These are phyloP conservation scores for Rhinatrema bivittatum DNA, from an alignment of 2,797 vertebrate species.

Conservation along the genomic window DNA sequence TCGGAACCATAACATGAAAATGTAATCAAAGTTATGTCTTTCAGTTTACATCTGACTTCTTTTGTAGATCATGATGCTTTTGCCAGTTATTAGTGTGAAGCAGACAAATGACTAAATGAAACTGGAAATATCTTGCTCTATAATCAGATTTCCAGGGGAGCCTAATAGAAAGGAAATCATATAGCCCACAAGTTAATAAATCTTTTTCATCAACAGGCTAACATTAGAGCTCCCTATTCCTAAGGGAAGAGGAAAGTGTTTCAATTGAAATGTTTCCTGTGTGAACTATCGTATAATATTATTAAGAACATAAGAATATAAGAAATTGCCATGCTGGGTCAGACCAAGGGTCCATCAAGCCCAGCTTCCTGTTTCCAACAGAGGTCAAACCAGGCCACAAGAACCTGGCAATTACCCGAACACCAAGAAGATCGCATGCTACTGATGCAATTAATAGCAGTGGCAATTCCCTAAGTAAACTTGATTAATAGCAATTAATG, in stretches of 20 bases:
- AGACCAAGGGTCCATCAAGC: too few species aligned
- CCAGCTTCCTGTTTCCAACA: too few species aligned
- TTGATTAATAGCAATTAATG: too few species aligned
- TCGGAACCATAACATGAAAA: neutral
- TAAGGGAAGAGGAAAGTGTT: neutral
- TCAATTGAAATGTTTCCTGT: neutral
- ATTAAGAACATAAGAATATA: too few species aligned
- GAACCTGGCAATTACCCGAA: too few species aligned
- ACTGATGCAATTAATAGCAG: too few species aligned
- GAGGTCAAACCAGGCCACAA: too few species aligned
- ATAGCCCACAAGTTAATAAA: neutral
- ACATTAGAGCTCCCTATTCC: slow-evolving; percentile 3
- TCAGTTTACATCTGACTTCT: neutral
- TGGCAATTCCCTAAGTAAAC: too few species aligned
- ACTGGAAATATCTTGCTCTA: neutral
- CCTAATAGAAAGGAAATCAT: neutral
- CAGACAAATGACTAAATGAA: neutral
- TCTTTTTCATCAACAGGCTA: neutral
- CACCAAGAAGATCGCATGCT: too few species aligned
- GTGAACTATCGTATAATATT: too few species aligned
- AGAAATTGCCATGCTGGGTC: too few species aligned
- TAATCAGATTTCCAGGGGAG: neutral
- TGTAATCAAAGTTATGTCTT: neutral
- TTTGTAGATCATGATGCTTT: neutral
- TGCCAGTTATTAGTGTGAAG: neutral